Evolutionary conservation across 1,140 invertebrate species (phyloP), one percentile per base, ranked within the genome.

Genomic region (Laupala kohalensis): DNA sequence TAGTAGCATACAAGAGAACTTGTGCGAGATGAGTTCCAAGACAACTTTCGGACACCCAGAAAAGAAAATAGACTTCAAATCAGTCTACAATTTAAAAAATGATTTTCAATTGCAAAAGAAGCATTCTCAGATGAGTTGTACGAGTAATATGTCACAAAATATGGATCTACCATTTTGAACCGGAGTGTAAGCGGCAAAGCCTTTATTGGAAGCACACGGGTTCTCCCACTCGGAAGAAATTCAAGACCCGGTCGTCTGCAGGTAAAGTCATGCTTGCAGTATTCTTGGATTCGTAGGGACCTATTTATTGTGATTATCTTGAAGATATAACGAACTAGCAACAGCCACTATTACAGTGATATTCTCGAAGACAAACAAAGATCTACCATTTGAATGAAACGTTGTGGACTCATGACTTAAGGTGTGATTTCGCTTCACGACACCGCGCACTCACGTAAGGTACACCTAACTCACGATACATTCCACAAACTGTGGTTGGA

Each of bases 11-110:
- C 64, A 66, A 66, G 64, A 66, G 12, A 66, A 66, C 64, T 19
- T 66, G 64, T 26, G 64, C 64, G 64, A 25, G 5, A 26, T 66
- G 25, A 19, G 64, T 66, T 24, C 64, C 23, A 26, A 66, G 64
- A 66, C 25, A 66, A 25, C 64, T 66, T 66, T 6, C 64, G 25
- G 5, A 66, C 19, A 66, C 5, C 19, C 25, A 66, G 6, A n/a
- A 66, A 25, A 66, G 64, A 66, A 66, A 66, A 6, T 12, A 25
- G 64, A 66, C 12, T 66, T 66, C 64, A 66, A 66, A 66, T 24
- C 64, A 5, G 64, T 66, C 23, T 6, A 66, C 64, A 66, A 26
- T 66, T 66, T 5, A 37, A 6, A 37, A 37, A 37, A 37, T 15
- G 30, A 6, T 37, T 6, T 37, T 37, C 15, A 37, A 37, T 37